These are phyloP conservation scores for Daubentonia madagascariensis DNA, from an alignment of 2,113 vertebrate genomes.

Conservation along the genomic window DNA sequence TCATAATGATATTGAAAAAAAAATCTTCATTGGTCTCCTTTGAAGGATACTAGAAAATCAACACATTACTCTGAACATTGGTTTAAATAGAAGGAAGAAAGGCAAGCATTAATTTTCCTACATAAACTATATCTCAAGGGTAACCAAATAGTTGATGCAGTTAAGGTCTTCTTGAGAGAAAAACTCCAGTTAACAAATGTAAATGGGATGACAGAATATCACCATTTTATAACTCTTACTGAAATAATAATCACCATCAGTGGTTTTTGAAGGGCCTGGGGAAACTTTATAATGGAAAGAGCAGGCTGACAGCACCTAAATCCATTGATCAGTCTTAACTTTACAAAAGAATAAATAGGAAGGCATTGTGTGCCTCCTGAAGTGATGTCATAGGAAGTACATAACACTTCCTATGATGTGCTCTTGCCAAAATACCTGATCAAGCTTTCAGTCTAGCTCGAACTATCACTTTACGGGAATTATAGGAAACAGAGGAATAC, in stretches of 20 bases:
- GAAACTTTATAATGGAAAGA: not conserved
- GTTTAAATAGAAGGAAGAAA: slow-evolving; percentile 21
- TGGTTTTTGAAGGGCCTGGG: not conserved
- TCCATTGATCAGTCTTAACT: not conserved
- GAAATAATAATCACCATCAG: not conserved
- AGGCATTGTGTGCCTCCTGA: not conserved
- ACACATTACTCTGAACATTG: not conserved
- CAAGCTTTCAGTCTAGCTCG: not conserved
- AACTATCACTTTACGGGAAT: not conserved
- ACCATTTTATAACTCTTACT: not conserved
- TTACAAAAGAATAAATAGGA: not conserved
- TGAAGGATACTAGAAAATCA: not conserved
- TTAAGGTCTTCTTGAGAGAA: not conserved
- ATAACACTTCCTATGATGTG: too few species aligned
- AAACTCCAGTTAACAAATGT: not conserved
- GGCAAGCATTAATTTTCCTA: not conserved
- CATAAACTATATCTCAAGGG: not conserved
- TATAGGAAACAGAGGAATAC: fast-evolving
- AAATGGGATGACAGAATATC: not conserved
- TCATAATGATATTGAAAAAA: not conserved
- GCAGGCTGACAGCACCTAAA: not conserved
- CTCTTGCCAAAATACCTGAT: not conserved
- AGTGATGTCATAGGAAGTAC: not conserved
- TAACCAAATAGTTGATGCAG: not conserved
- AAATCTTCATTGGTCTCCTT: not conserved